Evolutionary conservation across 2,113 vertebrate species (phyloP).

Genomic region (Alaudala cheleensis): DNA sequence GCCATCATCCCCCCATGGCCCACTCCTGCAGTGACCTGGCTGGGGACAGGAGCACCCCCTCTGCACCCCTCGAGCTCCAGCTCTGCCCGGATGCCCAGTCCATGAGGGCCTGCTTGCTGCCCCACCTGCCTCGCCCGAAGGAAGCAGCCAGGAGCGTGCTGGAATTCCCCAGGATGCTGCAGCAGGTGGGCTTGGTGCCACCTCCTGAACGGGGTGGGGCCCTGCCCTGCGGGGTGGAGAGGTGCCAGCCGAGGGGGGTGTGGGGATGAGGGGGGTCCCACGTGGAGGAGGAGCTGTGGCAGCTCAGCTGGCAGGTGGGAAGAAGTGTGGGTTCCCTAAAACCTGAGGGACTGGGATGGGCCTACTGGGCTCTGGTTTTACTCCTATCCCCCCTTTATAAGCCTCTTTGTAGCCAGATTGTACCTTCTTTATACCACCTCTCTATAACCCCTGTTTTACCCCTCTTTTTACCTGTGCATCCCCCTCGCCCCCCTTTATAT

Average conservation of each 20-base stretch:
- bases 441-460: neutral
- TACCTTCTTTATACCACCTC: neutral
- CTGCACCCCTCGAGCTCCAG: neutral
- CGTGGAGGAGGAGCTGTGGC: neutral
- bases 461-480: neutral
- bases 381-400: neutral
- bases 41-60: neutral
- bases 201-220: accelerated
- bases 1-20: accelerated
- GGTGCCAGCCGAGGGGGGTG: no score
- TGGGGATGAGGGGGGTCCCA: neutral
- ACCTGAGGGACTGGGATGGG: neutral
- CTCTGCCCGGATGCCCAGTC: neutral
- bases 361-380: neutral
- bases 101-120: accelerated
- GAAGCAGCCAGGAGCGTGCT: neutral
- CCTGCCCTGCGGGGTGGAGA: accelerated
- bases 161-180: neutral
- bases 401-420: accelerated
- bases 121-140: neutral
- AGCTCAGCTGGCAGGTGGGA: neutral
- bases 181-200: neutral
- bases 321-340: neutral
- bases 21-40: neutral
- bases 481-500: neutral